Conservation (phyloP, 2,113 vertebrate species). For the Raja brachyura region DNA sequence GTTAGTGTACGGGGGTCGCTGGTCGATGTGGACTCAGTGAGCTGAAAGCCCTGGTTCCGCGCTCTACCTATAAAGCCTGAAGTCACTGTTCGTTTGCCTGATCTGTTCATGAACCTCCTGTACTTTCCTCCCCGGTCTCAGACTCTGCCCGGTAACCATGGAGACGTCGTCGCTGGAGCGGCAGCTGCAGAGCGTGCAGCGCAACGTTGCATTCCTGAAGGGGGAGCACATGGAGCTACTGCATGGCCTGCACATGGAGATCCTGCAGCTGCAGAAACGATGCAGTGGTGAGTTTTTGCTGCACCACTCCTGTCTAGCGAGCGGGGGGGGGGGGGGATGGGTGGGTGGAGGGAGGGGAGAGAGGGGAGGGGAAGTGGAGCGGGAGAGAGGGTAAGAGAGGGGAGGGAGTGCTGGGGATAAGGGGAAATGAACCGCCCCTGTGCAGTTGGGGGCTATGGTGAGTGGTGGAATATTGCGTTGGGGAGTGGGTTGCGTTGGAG, state of each 20-base stretch:
- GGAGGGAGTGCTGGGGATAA: not conserved
- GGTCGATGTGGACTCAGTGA: no score
- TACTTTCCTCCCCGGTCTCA: constrained; percentile 46
- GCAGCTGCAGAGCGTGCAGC: constrained; percentile 84
- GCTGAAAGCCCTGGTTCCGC: no score
- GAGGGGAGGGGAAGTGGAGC: no score
- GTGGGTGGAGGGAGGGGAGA: no score
- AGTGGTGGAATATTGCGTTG: no score
- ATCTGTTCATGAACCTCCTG: not conserved
- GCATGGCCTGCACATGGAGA: constrained; percentile 86
- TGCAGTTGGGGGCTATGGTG: no score
- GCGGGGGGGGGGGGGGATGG: not conserved
- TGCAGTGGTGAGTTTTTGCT: constrained; percentile 72
- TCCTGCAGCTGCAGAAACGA: constrained; percentile 88
- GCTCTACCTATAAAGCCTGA: no score
- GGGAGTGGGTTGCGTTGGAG: no score
- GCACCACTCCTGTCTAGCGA: not conserved
- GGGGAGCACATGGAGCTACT: constrained; percentile 88
- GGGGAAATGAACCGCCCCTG: no score
- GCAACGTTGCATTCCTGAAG: constrained; percentile 81
- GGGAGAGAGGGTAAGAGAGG: no score
- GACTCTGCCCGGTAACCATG: constrained; percentile 59
- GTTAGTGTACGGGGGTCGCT: no score
- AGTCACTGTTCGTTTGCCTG: not conserved
- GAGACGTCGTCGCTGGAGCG: constrained; percentile 71